Evolutionary conservation across 1,140 invertebrate genomes (phyloP), one percentile per base, ranked within the genome.

Genomic region (Brachionus asplanchnoidis): DNA sequence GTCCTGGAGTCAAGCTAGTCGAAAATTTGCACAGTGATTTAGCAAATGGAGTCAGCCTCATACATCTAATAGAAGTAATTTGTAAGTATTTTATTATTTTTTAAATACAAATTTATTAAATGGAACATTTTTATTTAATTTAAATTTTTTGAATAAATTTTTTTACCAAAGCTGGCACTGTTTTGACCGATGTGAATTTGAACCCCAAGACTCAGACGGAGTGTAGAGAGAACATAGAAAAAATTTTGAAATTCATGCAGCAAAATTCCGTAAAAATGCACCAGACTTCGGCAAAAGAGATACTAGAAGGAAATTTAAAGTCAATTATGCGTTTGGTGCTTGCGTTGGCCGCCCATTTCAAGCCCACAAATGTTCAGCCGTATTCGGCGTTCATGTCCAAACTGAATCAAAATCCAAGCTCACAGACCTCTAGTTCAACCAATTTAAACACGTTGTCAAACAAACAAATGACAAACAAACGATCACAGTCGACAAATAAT

Each of bases 321-420:
- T 88, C 89, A 28, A 90, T 91, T 20, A 91, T 91, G 90, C 85
- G 90, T n/a, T 86, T 91, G 14, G 90, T 91, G 20, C 86, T 91
- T 32, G 90, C 91, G 2, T 85, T 91, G 17, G 91, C 91, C 14
- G 90, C 90, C 32, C 91, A 91, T 85, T 91, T 90, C 84, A 91
- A 91, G 86, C 90, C 91, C 7, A 88, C 86, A 66, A 88, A 87
- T 86, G 88, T 89, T 1, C 86, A 87, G 84, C 88, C 79, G 0
- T 82, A 82, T 20, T 40, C 79, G 12, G 42, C 53, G 23, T 82
- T 82, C 42, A 82, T 82, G 46, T 77, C 73, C 14, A 77, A 77
- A 28, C 12, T 77, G n/a, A 77, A 36, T 28, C 44, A 46, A 77
- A 77, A 77, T 77, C 42, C 17, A 11, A 77, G 17, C 11, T 26